Conservation (phyloP, 2,888 invertebrate species). For the Brachycybe producta region DNA sequence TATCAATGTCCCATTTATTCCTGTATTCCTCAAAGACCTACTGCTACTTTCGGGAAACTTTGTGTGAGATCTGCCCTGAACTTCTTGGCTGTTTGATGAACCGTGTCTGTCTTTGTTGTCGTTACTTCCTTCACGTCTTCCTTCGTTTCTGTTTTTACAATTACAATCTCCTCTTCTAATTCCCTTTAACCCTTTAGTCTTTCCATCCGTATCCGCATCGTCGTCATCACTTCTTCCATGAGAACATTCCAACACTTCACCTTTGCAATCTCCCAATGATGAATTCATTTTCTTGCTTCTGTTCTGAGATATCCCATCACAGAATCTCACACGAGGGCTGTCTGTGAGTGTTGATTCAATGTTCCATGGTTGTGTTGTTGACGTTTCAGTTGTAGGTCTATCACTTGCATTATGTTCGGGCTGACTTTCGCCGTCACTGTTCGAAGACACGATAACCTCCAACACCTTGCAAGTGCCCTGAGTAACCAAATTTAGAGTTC, state of each 20-base stretch:
- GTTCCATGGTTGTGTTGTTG: background rate
- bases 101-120: background rate
- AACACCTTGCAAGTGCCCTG: conserved; percentile 14
- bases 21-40: too few relatives aligned
- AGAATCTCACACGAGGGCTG: too few relatives aligned
- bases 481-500: background rate
- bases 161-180: background rate
- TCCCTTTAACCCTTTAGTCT: background rate
- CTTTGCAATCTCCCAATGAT: background rate
- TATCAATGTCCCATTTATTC: background rate
- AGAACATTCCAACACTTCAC: background rate
- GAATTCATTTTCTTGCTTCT: too few relatives aligned
- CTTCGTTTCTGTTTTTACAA: background rate
- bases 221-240: background rate
- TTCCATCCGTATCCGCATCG: background rate
- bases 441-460: conserved; percentile 13
- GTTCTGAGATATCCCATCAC: too few relatives aligned
- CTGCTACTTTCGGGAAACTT: background rate
- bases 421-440: background rate
- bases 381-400: too few relatives aligned
- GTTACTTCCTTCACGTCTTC: background rate
- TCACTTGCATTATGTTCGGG: too few relatives aligned
- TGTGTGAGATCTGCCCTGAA: background rate
- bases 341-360: too few relatives aligned
- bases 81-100: background rate